Percentiles rank a stretch among this genome's conserved stretches.
Conservation (phyloP, 53 echinoderm and acorn worm species). For the Henricia sp. region DNA sequence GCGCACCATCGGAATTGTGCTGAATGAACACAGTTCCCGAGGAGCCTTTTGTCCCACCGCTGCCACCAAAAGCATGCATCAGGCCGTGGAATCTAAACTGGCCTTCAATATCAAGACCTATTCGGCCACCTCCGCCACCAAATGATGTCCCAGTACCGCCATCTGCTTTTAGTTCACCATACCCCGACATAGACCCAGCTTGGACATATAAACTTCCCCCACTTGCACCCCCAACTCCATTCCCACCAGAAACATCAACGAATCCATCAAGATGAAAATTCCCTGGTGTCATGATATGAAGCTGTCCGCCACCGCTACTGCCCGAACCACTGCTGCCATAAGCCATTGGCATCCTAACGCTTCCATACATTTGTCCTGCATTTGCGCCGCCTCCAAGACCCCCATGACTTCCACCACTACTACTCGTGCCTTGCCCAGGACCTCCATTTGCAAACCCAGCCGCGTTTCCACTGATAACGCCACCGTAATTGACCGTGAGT, state of each 20-base stretch:
- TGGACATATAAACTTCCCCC: conserved; percentile 84
- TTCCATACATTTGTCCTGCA: conserved; percentile 64
- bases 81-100: conserved; percentile 46
- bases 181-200: conserved; percentile 67
- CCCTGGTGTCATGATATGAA: conserved; percentile 44
- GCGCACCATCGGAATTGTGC: conserved; percentile 15
- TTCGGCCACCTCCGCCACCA: conserved; percentile 85
- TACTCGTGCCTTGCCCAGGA: conserved; percentile 14
- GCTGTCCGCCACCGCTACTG: conserved; percentile 78
- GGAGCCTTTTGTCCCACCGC: conserved; percentile 56
- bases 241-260: conserved; percentile 72
- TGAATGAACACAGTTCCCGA: conserved; percentile 72
- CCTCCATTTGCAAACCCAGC: conserved; percentile 63
- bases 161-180: conserved; percentile 64
- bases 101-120: conserved; percentile 60
- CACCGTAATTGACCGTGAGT: conserved; percentile 69
- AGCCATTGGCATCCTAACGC: conserved; percentile 53
- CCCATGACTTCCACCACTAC: conserved; percentile 69
- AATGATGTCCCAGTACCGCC: conserved; percentile 69
- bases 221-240: conserved; percentile 75
- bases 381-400: conserved; percentile 66
- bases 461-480: conserved; percentile 65
- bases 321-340: conserved; percentile 72
- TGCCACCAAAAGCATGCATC: conserved; percentile 65
- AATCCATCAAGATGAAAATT: conserved; percentile 69